Conservation (phyloP, 2,797 vertebrate genomes). For the Gadopsis marmoratus region DNA sequence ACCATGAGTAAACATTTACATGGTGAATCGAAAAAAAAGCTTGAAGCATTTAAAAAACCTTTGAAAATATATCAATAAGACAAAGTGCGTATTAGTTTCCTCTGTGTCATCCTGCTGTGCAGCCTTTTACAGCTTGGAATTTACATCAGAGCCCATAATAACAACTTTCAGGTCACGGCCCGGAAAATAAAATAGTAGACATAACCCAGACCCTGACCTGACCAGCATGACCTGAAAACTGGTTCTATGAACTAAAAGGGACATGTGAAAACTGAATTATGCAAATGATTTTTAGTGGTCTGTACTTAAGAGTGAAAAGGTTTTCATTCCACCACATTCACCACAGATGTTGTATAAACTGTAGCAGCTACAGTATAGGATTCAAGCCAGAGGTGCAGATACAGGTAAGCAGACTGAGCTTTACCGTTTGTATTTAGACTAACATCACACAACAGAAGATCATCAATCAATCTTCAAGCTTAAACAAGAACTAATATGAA, state of each 20-base stretch:
- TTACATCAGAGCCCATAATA: slow-evolving; percentile 23
- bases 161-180: not conserved
- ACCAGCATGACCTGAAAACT: slow-evolving; percentile 9
- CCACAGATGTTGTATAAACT: not conserved
- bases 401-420: not conserved
- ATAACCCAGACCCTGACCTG: no score
- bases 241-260: not conserved
- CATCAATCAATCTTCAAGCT: not conserved
- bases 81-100: slow-evolving; percentile 15
- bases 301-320: not conserved
- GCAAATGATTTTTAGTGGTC: not conserved
- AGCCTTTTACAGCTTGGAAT: slow-evolving; percentile 30
- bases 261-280: not conserved
- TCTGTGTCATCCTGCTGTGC: slow-evolving; percentile 36
- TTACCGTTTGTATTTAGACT: not conserved
- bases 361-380: not conserved
- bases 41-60: slow-evolving; percentile 27
- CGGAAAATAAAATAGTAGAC: not conserved
- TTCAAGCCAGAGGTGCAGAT: not conserved
- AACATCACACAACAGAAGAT: not conserved
- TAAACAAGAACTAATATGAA: not conserved
- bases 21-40: slow-evolving; percentile 18
- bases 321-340: not conserved
- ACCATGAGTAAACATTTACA: slow-evolving; percentile 19
- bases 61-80: slow-evolving; percentile 42